Base-by-base conservation (phyloP, 2,888 invertebrate species). In the Euplagia quadripunctaria region DNA sequence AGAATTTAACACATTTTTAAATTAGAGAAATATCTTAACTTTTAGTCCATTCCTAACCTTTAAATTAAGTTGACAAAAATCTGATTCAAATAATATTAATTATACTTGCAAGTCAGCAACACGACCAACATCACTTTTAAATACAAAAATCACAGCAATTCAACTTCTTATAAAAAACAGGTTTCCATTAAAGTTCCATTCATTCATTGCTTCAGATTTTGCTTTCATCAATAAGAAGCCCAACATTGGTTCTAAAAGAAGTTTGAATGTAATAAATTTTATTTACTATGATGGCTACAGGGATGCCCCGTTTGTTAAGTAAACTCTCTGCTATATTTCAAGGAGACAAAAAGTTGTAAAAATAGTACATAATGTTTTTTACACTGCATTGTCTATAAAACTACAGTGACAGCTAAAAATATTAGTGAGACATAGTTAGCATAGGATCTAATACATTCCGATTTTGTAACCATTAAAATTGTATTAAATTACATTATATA, bases 141-240 rank as follows among this genome's bases (percentile, higher is more conserved):
- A 49, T 70, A 20, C 46, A 69, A 42, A 70, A 65, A 46, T 43
- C 20, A 72, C 49, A 67, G 64, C 65, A 64, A 71, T 64, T 42
- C 67, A 72, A 75, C 58, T 52, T 52, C 6, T 65, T 68, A 52
- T 75, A 74, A 68, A 58, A 41, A 83, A 82, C 84, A 75, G 80
- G 84, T 84, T 81, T 77, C 12, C 69, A 79, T 76, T 78, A 74
- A 75, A 70, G 76, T 78, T 71, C 70, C 74, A 68, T 77, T 78
- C 78, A 84, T 79, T 80, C 70, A 73, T 31, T 71, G 64, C 79
- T 75, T 64, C 65, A 76, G 71, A 77, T 70, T 79, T 76, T n/a
- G 52, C 67, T 79, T 74, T 52, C 75, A 78, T 74, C 71, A 80
- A 82, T 83, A 81, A 76, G 75, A 81, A 68, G 71, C 70, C 17